Percentiles rank a stretch among this genome's conserved stretches.
phyloP scores from a whole-genome alignment of 2,113 vertebrate genomes.

The Anguilla rostrata region DNA sequence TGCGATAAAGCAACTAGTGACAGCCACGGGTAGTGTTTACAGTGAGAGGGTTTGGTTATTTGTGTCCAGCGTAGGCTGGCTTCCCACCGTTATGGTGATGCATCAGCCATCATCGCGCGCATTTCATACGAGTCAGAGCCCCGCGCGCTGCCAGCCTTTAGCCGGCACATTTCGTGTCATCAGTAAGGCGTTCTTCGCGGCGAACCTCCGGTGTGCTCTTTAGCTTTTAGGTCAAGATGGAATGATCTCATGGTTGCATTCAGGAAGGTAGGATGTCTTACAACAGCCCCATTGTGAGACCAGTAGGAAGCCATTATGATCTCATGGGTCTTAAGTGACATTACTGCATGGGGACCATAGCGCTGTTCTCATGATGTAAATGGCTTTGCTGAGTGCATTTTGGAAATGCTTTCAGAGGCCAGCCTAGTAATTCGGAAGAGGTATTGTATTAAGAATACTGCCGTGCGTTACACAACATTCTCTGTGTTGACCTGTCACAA shows the following conservation, averaged over 20 bases:
- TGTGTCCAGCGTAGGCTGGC: slow-evolving; percentile 18
- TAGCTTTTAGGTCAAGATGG: slow-evolving; percentile 59
- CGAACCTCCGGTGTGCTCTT: slow-evolving; percentile 34
- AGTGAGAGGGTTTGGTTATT: slow-evolving; percentile 46
- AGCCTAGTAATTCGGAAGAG: not conserved
- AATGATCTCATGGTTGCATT: slow-evolving; percentile 57
- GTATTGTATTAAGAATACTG: not conserved
- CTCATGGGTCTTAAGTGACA: slow-evolving; percentile 67
- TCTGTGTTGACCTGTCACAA: not conserved
- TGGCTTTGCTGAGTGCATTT: not conserved
- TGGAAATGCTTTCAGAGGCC: slow-evolving; percentile 21
- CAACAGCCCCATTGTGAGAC: slow-evolving; percentile 51
- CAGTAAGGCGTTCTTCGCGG: slow-evolving; percentile 21
- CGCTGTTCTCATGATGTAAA: slow-evolving; percentile 38
- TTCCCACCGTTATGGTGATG: slow-evolving; percentile 45
- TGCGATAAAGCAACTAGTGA: slow-evolving; percentile 49
- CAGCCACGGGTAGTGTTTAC: slow-evolving; percentile 58
- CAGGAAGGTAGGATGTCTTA: slow-evolving; percentile 45
- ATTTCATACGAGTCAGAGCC: not conserved
- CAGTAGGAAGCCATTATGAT: slow-evolving; percentile 50
- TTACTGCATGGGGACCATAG: slow-evolving; percentile 42
- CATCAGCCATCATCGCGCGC: slow-evolving; percentile 26
- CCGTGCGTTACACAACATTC: not conserved
- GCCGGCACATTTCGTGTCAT: not conserved
- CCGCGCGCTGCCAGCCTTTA: too few relatives aligned